Evolutionary conservation across 37 sponge, comb jelly and placozoan species (phyloP).

Genomic region (Cladorhizidae sp.): DNA sequence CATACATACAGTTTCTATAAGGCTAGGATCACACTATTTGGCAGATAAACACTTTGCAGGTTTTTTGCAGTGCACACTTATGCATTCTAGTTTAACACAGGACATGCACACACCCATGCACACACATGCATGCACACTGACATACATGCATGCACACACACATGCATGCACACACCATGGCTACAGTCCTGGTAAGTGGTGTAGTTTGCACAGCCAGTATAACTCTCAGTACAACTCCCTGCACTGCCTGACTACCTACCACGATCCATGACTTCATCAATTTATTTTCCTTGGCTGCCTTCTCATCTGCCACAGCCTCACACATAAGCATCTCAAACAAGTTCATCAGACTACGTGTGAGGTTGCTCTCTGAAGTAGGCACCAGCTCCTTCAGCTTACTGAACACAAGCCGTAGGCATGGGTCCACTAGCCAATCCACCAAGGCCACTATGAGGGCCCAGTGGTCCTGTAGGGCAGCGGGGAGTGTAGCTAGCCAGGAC

Average conservation of each 20-base stretch:
- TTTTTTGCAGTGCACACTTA: too few relatives aligned
- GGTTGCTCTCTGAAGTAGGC: conserved; percentile 65
- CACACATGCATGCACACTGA: too few relatives aligned
- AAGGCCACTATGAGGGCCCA: conserved; percentile 54
- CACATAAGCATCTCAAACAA: conserved; percentile 82
- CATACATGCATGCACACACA: too few relatives aligned
- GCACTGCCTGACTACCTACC: background rate
- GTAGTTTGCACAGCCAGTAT: too few relatives aligned
- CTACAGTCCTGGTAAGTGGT: too few relatives aligned
- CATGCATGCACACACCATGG: too few relatives aligned
- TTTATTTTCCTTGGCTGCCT: conserved; percentile 74
- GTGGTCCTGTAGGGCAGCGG: conserved; percentile 49
- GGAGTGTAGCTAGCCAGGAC: conserved; percentile 80
- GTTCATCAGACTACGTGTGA: conserved; percentile 76
- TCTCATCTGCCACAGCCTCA: conserved; percentile 67
- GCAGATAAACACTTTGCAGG: too few relatives aligned
- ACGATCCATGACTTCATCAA: conserved; percentile 72
- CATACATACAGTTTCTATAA: too few relatives aligned
- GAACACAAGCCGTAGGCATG: conserved; percentile 65
- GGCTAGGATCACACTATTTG: too few relatives aligned
- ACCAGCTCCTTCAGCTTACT: conserved; percentile 83
- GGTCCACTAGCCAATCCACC: conserved; percentile 83
- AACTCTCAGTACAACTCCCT: too few relatives aligned
- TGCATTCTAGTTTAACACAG: too few relatives aligned
- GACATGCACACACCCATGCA: too few relatives aligned